phyloP scores from a whole-genome alignment of 2,113 vertebrate genomes.

The Muntiacus muntjak region DNA sequence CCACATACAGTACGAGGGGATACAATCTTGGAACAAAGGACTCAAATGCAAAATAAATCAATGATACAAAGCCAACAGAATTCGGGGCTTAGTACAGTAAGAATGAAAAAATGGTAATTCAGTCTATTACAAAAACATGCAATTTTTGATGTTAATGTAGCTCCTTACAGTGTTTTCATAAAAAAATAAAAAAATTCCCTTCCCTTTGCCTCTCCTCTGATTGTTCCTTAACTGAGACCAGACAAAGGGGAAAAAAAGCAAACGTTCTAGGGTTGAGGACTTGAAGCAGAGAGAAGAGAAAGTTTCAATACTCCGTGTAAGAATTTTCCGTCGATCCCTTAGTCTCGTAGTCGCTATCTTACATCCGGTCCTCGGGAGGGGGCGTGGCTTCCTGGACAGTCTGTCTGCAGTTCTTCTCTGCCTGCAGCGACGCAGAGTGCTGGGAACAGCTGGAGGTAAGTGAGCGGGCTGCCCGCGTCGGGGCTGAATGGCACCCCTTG shows the following conservation, averaged over 20 bases:
- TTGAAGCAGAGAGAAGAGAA: background rate
- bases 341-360: background rate
- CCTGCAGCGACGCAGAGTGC: rapidly evolving
- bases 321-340: conserved; percentile 14
- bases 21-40: background rate
- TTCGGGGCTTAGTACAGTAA: background rate
- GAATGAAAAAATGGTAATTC: background rate
- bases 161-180: background rate
- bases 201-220: background rate
- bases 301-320: background rate
- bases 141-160: background rate
- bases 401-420: background rate
- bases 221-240: background rate
- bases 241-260: background rate
- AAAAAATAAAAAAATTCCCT: background rate
- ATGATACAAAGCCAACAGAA: background rate
- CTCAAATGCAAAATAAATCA: background rate
- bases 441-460: background rate
- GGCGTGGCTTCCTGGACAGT: background rate
- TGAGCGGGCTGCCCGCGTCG: rapidly evolving
- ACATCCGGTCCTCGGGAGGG: background rate
- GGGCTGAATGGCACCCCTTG: background rate
- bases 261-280: background rate
- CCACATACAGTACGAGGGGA: background rate
- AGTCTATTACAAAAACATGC: background rate